Conservation (phyloP, 2,113 vertebrate species). For the Dasyprocta punctata region DNA sequence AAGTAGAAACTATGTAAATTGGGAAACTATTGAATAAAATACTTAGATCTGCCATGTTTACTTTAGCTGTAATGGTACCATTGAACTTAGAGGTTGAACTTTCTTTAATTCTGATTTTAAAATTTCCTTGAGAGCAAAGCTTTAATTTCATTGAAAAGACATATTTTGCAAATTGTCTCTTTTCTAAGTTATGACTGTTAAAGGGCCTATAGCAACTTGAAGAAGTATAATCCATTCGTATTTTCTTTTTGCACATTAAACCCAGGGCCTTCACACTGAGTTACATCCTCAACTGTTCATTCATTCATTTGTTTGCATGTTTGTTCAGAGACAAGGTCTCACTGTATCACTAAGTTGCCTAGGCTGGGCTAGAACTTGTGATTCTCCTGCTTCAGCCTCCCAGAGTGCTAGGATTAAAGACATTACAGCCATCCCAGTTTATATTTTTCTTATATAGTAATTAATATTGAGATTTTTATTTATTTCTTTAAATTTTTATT, state of each 20-base stretch:
- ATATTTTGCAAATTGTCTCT: constrained; percentile 13
- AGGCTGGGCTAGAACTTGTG: background rate
- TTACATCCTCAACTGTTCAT: background rate
- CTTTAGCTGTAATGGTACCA: background rate
- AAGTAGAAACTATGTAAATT: constrained; percentile 54
- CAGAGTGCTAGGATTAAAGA: background rate
- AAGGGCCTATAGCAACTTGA: constrained; percentile 11
- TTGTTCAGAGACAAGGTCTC: background rate
- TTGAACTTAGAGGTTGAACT: background rate
- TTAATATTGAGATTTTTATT: constrained; percentile 15
- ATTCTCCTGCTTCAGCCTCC: background rate
- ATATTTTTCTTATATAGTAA: constrained; percentile 60
- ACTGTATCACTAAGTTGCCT: background rate
- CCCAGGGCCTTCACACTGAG: background rate
- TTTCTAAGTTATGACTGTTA: constrained; percentile 19
- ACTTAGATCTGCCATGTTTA: constrained; percentile 36
- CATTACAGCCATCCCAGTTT: background rate
- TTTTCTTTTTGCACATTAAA: background rate
- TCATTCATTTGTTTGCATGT: background rate
- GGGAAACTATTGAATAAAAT: constrained; percentile 47
- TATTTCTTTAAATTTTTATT: constrained; percentile 28
- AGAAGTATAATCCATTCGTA: constrained; percentile 22
- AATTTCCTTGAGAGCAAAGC: background rate
- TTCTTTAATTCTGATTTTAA: constrained; percentile 36
- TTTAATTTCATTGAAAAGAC: constrained; percentile 19